Conservation (phyloP, 2,888 invertebrate species). For the Ditula angustiorana region DNA sequence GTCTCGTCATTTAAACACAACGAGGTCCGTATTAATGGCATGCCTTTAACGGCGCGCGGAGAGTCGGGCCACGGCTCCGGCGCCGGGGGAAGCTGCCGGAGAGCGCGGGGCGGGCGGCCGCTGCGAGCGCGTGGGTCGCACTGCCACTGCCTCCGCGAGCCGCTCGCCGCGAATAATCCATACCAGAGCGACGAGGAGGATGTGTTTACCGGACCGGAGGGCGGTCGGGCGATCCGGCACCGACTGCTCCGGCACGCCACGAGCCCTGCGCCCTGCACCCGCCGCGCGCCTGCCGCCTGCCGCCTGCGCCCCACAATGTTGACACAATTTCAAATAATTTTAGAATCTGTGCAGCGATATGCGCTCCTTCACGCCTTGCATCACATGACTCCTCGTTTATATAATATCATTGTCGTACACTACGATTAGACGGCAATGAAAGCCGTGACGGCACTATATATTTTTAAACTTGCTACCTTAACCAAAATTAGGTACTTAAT, state of each 20-base stretch:
- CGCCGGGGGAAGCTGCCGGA: conserved; percentile 16
- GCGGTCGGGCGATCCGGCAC: conserved; percentile 73
- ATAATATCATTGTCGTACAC: background rate
- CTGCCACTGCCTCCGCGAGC: conserved; percentile 66
- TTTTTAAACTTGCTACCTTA: conserved; percentile 3
- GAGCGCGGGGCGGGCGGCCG: conserved; percentile 59
- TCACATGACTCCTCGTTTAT: conserved; percentile 44
- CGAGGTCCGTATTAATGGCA: conserved; percentile 65
- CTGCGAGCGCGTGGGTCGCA: conserved; percentile 76
- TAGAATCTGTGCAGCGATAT: conserved; percentile 61
- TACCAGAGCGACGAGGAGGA: conserved; percentile 79
- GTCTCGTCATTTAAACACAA: conserved; percentile 69
- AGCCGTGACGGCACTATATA: background rate
- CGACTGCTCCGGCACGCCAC: conserved; percentile 65
- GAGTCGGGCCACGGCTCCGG: conserved; percentile 26
- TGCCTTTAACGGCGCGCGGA: conserved; percentile 57
- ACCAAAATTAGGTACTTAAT: conserved; percentile 21
- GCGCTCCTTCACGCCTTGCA: conserved; percentile 52
- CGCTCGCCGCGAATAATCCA: conserved; percentile 80
- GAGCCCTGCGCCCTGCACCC: conserved; percentile 50
- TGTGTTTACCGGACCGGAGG: conserved; percentile 81
- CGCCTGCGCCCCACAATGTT: conserved; percentile 66
- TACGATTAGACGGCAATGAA: background rate
- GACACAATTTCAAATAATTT: conserved; percentile 81
- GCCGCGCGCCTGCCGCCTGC: conserved; percentile 53